Evolutionary conservation across 2,113 vertebrate species (phyloP), one percentile per base, ranked within the genome.

Genomic region (Coryphaenoides rupestris): DNA sequence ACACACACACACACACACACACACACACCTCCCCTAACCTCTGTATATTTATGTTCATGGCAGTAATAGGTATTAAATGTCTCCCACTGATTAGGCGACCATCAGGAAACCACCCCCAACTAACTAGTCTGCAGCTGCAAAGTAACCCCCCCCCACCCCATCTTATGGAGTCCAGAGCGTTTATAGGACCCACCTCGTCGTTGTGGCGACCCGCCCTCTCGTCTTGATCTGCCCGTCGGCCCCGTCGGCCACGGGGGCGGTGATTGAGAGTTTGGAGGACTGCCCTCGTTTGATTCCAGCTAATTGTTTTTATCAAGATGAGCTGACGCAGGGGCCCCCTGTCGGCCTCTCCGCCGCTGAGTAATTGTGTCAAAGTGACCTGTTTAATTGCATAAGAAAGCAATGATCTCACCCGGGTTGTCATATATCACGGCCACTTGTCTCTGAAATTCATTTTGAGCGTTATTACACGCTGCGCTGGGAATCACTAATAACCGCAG

Each of bases 301-400:
- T 79, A 74, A 79, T 84, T 77, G 71, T 81, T 80, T n/a, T 81
- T 77, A 84, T 79, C 68, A 71, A 69, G 75, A 77, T 66, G 73
- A 79, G 68, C 1, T 70, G 70, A 83, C 65, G 63, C 26, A 79
- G 78, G 19, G 4, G 55, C 10, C 33, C 9, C 33, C 33, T 21
- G 50, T 56, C 58, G 66, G 19, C 10, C 63, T 66, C 50, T 60
- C 61, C 1, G 1, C 21, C 55, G 15, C 55, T 75, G 70, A 74
- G 58, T 73, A 76, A 84, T 72, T 54, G 14, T 58, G 4, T 14
- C 49, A 54, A 55, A 66, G 9, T 65, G 66, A 74, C 46, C 58
- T 64, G 62, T 83, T 17, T 77, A 75, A 75, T 78, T 60, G 65
- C 21, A 28, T 0, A 68, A 58, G 49, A 79, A 85, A 86, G 70